Base-by-base conservation (phyloP, 2,888 invertebrate genomes). In the Luffia ferchaultella region DNA sequence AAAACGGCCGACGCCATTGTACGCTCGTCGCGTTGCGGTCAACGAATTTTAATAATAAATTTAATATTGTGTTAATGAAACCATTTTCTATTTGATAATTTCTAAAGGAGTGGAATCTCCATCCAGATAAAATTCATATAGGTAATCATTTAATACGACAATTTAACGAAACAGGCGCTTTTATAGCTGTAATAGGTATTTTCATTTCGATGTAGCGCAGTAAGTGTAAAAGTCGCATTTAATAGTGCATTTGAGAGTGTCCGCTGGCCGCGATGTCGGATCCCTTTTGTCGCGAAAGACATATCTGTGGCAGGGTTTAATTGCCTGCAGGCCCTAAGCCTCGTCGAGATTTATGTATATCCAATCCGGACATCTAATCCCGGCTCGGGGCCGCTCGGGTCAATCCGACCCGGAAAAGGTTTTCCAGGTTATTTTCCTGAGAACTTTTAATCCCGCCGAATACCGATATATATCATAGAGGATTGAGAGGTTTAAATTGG, bases 401-500 rank as follows among this genome's bases (percentile, higher is more conserved):
- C 83, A 80, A 77, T 79, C 78, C 78, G 73, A 72, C 77, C 80
- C 76, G 82, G 80, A 78, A 78, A 83, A 80, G 80, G 79, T 82
- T 83, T 83, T 77, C 80, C 82, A 77, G 82, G 80, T 83, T 83
- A 83, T 83, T 83, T 83, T 83, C 83, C 82, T 77, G 76, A 76
- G 79, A 83, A 83, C 83, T 83, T 83, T 83, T 83, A 83, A 83
- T 83, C 83, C 83, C 62, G 71, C 76, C 74, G 80, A 83, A 83
- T 83, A 82, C 83, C 83, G 76, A 78, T 79, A 83, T 83, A 80
- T 80, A 83, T 83, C 83, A 83, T 83, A 80, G 76, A 73, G 83
- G 83, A 83, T 83, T 83, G 83, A 83, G 82, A 82, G 83, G 83
- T 82, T 83, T 83, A 83, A 83, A 83, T 83, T 83, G 83, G 83